Evolutionary conservation across 2,888 invertebrate species (phyloP).

Genomic region (Conomelus anceps): DNA sequence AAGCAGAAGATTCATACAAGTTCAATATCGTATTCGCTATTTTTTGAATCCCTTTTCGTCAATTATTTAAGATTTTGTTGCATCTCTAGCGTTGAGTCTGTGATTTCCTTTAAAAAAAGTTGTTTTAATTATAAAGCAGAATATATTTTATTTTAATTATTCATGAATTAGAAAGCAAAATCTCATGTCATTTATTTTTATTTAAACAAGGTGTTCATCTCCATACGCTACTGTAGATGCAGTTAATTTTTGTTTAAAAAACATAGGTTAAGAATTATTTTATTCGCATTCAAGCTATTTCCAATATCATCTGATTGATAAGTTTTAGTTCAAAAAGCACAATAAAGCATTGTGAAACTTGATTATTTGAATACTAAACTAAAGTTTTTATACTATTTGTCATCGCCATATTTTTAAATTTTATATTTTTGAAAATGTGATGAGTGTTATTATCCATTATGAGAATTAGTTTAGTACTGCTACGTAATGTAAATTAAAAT

Average conservation of each 20-base stretch:
- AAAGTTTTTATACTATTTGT: background rate
- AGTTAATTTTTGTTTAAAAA: too few relatives aligned
- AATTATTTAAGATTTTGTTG: background rate
- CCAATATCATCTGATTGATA: background rate
- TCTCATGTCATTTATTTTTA: background rate
- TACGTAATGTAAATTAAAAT: background rate
- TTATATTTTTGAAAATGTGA: background rate
- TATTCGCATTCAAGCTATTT: background rate
- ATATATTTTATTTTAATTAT: background rate
- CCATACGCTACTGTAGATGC: too few relatives aligned
- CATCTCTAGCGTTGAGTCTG: background rate
- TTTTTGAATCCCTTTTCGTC: too few relatives aligned
- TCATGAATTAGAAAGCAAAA: background rate
- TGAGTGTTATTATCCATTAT: background rate
- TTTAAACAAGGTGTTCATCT: too few relatives aligned
- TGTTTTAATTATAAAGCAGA: too few relatives aligned
- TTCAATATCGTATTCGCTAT: too few relatives aligned
- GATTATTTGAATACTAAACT: background rate
- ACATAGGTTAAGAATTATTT: too few relatives aligned
- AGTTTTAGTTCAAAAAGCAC: background rate
- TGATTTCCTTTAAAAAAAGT: background rate
- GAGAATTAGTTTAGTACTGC: background rate
- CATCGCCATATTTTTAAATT: background rate
- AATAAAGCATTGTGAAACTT: background rate
- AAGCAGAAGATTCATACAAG: too few relatives aligned